phyloP scores from a whole-genome alignment of 2,797 vertebrate genomes.

The Chiroxiphia lanceolata region DNA sequence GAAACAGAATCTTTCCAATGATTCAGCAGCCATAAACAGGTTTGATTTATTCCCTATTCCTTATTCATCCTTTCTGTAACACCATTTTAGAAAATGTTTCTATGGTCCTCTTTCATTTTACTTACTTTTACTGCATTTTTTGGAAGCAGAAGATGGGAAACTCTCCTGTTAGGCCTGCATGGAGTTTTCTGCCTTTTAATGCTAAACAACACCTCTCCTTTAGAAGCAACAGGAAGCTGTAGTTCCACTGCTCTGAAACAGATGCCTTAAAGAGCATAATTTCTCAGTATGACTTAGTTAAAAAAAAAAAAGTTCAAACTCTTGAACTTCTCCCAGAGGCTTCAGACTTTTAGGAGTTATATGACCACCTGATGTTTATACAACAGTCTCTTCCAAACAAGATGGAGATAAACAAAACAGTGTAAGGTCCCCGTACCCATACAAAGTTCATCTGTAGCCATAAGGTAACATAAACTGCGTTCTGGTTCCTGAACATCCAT shows the following conservation, averaged over 20 bases:
- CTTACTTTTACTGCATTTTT: not conserved
- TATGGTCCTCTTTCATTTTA: not conserved
- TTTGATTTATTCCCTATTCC: not conserved
- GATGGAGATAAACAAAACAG: not conserved
- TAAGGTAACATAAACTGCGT: not conserved
- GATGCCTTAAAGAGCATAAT: not conserved
- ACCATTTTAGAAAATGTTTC: not conserved
- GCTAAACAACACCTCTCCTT: not conserved
- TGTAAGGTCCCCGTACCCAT: not conserved
- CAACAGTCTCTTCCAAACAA: not conserved
- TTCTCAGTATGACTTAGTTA: not conserved
- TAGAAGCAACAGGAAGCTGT: not conserved
- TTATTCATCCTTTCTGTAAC: not conserved
- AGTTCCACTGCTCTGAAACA: not conserved
- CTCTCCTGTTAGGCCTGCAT: not conserved
- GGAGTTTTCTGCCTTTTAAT: not conserved
- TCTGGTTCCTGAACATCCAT: not conserved
- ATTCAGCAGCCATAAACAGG: not conserved
- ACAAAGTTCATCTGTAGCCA: not conserved
- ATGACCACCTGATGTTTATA: not conserved
- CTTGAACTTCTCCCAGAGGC: not conserved
- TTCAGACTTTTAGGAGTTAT: not conserved
- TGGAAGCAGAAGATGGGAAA: not conserved
- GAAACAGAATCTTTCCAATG: not conserved
- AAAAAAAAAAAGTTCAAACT: not conserved